These are phyloP conservation scores for Thereuonema tuberculata DNA, from an alignment of 1,140 invertebrate species.

Conservation along the genomic window DNA sequence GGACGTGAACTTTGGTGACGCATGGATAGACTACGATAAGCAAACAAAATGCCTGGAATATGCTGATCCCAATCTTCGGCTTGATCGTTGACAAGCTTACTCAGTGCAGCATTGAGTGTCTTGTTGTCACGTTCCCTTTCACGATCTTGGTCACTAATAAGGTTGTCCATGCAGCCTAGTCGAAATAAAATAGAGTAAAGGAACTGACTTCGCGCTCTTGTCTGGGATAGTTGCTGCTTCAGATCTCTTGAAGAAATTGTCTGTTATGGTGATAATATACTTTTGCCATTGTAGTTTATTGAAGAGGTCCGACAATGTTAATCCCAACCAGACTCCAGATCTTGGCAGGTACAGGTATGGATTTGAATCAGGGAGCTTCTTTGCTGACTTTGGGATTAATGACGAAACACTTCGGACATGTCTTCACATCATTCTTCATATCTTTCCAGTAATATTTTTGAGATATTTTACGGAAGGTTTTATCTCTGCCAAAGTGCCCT, in stretches of 20 bases:
- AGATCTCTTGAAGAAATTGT: constrained; percentile 22
- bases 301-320: constrained; percentile 11
- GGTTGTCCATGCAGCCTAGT: no score
- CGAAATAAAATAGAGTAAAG: no score
- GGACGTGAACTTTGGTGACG: constrained; percentile 1
- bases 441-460: constrained; percentile 5
- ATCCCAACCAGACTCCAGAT: constrained; percentile 1
- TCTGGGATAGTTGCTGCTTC: constrained; percentile 20
- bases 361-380: not conserved
- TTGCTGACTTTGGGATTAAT: not conserved
- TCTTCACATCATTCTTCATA: constrained; percentile 2
- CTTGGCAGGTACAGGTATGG: constrained; percentile 7
- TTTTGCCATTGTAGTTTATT: constrained; percentile 12
- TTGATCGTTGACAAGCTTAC: constrained; percentile 6
- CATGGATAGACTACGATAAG: constrained; percentile 5
- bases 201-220: no score
- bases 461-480: constrained; percentile 3
- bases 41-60: constrained; percentile 6
- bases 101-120: not conserved
- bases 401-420: not conserved
- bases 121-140: not conserved
- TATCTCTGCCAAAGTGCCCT: not conserved
- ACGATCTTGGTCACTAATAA: no score
- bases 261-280: constrained; percentile 21
- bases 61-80: not conserved